These are phyloP conservation scores for Hucho hucho DNA, from an alignment of 2,113 vertebrate species.

Conservation along the genomic window DNA sequence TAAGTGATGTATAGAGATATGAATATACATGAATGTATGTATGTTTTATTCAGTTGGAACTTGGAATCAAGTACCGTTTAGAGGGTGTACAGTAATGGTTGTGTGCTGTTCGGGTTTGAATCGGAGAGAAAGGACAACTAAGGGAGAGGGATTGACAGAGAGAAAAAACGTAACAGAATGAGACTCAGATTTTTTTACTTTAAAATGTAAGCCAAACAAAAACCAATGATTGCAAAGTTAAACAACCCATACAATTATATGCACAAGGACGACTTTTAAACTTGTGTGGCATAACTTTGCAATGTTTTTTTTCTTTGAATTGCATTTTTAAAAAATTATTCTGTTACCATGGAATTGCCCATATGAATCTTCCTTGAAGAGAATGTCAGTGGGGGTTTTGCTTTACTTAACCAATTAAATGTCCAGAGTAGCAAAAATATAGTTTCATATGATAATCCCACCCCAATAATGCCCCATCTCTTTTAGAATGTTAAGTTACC, in stretches of 20 bases:
- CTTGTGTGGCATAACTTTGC: too few species aligned
- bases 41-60: slow-evolving; percentile 50
- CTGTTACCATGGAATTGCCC: too few species aligned
- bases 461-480: neutral
- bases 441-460: neutral
- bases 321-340: too few species aligned
- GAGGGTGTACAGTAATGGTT: slow-evolving; percentile 28
- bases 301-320: too few species aligned
- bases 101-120: slow-evolving; percentile 29
- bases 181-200: too few species aligned
- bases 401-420: slow-evolving; percentile 66
- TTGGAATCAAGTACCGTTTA: slow-evolving; percentile 62
- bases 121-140: slow-evolving; percentile 6
- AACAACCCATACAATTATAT: too few species aligned
- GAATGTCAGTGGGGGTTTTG: slow-evolving; percentile 40
- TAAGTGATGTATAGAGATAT: slow-evolving; percentile 41
- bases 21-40: slow-evolving; percentile 45
- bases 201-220: too few species aligned
- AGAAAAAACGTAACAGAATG: too few species aligned
- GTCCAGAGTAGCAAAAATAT: slow-evolving; percentile 55
- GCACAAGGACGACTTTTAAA: too few species aligned
- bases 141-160: slow-evolving; percentile 17
- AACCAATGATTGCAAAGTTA: too few species aligned
- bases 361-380: slow-evolving; percentile 24
- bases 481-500: neutral